Base-by-base conservation (phyloP, 2,888 invertebrate species). In the Prosapia bicincta region DNA sequence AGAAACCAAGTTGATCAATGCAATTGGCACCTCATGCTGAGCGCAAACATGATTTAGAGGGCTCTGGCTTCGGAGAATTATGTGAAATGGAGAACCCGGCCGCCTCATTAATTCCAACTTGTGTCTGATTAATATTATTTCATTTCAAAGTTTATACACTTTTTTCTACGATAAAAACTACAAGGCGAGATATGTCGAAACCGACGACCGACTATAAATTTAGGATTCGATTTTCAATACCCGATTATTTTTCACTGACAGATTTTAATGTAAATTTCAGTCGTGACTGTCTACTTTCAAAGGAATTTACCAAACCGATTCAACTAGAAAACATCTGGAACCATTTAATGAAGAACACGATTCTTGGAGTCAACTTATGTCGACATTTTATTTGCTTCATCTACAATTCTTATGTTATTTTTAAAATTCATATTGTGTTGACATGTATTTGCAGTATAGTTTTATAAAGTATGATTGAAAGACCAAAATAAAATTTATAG, bases 11-110 rank as follows among this genome's bases (percentile, higher is more conserved):
- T 54, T 54, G 54, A 54, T 54, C 54, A 54, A 54, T 54, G 54
- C 54, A 54, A 54, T 54, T 54, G 54, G 54, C 54, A 54, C 54
- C 54, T 54, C 54, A 54, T 54, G 54, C 54, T 54, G 54, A 54
- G 54, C 54, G 54, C 54, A 54, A 54, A 54, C 54, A 9, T 54
- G 54, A 54, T 54, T 54, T 54, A 54, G 54, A 54, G 54, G 54
- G 20, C 54, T 54, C 20, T 20, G n/a, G 1, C 54, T 54, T 54
- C 20, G 54, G 54, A 54, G 54, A 54, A 54, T 54, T 54, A 54
- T 54, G 54, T 54, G 54, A 54, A 54, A 20, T 54, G 54, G 54
- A 54, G 54, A 54, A 54, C 13, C 54, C 20, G 20, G 54, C 54
- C 54, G 54, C 54, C 54, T 54, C 54, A 54, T 54, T 54, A 54